Base-by-base conservation (phyloP, 1,140 invertebrate genomes). In the Lordiphosa mommai region DNA sequence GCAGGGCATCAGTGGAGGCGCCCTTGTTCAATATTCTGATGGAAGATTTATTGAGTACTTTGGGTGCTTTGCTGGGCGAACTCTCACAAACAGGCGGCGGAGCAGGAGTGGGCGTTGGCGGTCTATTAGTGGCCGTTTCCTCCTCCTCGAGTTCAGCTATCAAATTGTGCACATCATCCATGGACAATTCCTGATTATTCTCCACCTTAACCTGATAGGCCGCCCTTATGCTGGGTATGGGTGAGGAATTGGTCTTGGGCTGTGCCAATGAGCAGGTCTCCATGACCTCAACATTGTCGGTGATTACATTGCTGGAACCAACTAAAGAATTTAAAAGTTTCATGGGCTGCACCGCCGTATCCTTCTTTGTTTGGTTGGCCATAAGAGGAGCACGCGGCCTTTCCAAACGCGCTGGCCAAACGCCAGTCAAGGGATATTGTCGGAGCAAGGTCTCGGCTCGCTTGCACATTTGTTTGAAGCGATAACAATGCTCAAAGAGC, bases 391-490 rank as follows among this genome's bases (percentile, higher is more conserved):
- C 90, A 38, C 86, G 41, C 1, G 86, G 88, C 56, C 74, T 85
- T 8, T 72, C 49, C 41, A 91, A 89, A 2, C 92, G 89, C 56
- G 91, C 87, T 2, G 92, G 90, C 58, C 93, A 80, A n/a, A 91
- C 90, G 12, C 93, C 93, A 38, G 92, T 92, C 17, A 93, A 89
- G 17, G 94, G 90, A 82, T 91, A 94, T 30, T 92, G 91, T 29
- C 93, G 90, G 1, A 94, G 84, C 0, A 92, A 90, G 63, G 93
- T 93, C 80, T 95, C 94, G 0, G 93, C 92, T 80, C 92, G 91
- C 63, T 93, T 93, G 57, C 93, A 94, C 72, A 94, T 93, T 47
- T 92, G 90, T 68, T 94, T 95, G 64, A 94, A 95, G 49, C 92
- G 92, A 87, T 94, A 94, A 8, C 91, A 92, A 61, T 92, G 89